A percentile compares a stretch with the other conserved stretches of the same genome.
phyloP scores from a whole-genome alignment of 2,797 vertebrate species.

The Tolypeutes matacus region DNA sequence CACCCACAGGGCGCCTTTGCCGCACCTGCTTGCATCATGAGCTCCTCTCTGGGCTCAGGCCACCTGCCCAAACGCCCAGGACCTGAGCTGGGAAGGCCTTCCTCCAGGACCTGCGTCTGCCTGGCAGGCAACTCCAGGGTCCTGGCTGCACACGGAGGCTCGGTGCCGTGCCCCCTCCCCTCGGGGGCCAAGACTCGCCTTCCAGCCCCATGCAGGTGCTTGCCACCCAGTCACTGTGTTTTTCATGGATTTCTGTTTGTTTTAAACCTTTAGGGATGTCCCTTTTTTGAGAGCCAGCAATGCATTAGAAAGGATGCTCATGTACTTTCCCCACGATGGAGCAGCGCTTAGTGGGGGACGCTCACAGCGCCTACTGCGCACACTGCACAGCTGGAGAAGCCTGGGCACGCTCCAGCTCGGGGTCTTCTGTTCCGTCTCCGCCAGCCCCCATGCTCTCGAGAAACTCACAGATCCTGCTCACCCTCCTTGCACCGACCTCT shows the following conservation, averaged over 20 bases:
- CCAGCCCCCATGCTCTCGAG: not conserved
- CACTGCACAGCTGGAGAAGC: too few species aligned
- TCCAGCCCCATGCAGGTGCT: too few species aligned
- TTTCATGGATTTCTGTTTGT: not conserved
- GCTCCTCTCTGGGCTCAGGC: accelerated
- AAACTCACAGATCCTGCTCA: accelerated
- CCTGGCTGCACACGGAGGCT: not conserved
- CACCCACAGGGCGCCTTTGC: accelerated
- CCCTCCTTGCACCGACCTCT: not conserved
- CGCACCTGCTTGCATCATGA: not conserved
- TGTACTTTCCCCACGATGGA: not conserved
- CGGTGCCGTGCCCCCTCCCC: not conserved
- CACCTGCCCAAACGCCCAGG: accelerated
- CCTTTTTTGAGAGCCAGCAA: not conserved
- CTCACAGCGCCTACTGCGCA: too few species aligned
- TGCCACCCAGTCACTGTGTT: not conserved
- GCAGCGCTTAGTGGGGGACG: too few species aligned
- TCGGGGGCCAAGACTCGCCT: not conserved
- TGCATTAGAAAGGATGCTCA: not conserved
- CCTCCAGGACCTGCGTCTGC: too few species aligned
- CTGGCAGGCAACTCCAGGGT: not conserved
- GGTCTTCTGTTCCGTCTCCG: not conserved
- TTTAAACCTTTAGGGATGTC: not conserved
- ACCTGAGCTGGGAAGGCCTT: accelerated
- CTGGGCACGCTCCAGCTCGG: too few species aligned